Evolutionary conservation across 2,888 invertebrate genomes (phyloP), one percentile per base, ranked within the genome.

Genomic region (Bombylius discolor): DNA sequence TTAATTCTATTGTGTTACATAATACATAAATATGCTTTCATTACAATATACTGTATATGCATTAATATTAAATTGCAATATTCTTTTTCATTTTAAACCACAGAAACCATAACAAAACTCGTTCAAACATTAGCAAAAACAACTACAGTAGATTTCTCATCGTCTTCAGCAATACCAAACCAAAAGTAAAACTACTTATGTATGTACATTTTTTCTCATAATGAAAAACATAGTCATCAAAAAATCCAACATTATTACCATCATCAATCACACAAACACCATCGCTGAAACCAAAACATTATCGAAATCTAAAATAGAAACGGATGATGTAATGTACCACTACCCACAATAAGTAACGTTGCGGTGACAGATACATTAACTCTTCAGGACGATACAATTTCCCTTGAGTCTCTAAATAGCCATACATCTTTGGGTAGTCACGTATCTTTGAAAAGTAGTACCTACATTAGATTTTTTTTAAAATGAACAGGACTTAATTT

Each of bases 71-170:
- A 23, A 23, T 23, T 23, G 23, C 23, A 23, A 23, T 23, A 23
- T 23, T 23, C 23, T 23, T 23, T 2, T 23, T 23, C 23, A 23
- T 23, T 23, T 23, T 23, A 23, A 2, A 23, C 23, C 3, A 69
- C 72, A 61, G 72, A 72, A 64, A 71, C 71, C 60, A 68, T 73
- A 66, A 71, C 70, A 61, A 73, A 73, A 67, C 69, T 73, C 56
- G 73, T 73, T 66, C 72, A 72, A 60, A 67, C 70, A 59, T 67
- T 70, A 58, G 61, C 66, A 51, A 39, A 51, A 55, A 49, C 49
- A 47, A 50, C 31, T 47, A 12, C 50, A 47, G 34, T 47, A 55
- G 47, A 65, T 62, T 62, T 62, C 63, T 64, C 65, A 64, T 62
- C 64, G 60, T 54, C 63, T 39, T 46, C 54, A 57, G 45, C 59